These are phyloP conservation scores for Biston betularia DNA, from an alignment of 2,888 invertebrate genomes.

Conservation along the genomic window DNA sequence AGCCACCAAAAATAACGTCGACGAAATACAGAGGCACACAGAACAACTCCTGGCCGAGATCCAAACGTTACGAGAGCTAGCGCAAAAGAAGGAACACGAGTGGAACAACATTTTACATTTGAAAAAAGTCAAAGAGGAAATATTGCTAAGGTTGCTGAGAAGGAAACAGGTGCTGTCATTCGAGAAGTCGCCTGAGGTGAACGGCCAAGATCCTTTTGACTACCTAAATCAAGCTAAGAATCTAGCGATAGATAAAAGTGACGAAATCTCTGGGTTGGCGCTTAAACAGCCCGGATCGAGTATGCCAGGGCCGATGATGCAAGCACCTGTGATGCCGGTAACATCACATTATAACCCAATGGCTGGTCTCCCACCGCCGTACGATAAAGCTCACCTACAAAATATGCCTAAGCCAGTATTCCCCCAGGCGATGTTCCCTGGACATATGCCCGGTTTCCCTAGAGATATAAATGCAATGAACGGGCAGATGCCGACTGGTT, in stretches of 20 bases:
- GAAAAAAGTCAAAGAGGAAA: constrained; percentile 94
- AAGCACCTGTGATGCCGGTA: constrained; percentile 70
- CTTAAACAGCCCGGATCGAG: constrained; percentile 72
- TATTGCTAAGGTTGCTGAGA: constrained; percentile 89
- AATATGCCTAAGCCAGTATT: constrained; percentile 76
- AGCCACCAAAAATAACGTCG: constrained; percentile 86
- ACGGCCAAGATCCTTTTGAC: constrained; percentile 77
- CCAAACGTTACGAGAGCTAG: constrained; percentile 90
- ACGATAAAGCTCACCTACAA: constrained; percentile 79
- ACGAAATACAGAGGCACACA: constrained; percentile 87
- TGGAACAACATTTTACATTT: constrained; percentile 94
- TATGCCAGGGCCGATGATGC: constrained; percentile 67
- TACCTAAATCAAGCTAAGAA: constrained; percentile 78
- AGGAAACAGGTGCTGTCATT: constrained; percentile 88
- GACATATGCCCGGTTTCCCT: constrained; percentile 72
- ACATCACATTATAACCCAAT: constrained; percentile 76
- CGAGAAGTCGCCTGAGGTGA: constrained; percentile 74
- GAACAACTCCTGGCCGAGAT: constrained; percentile 89
- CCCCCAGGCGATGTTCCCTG: constrained; percentile 75
- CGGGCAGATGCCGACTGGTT: constrained; percentile 85
- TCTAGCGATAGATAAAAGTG: constrained; percentile 79
- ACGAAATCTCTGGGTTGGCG: constrained; percentile 78
- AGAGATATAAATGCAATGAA: constrained; percentile 85
- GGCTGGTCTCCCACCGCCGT: constrained; percentile 77
- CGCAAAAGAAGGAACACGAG: constrained; percentile 93